Percentiles rank a stretch among this genome's conserved stretches.
These are phyloP conservation scores for Antitype chi DNA, from an alignment of 2,888 invertebrate genomes.

Conservation along the genomic window DNA sequence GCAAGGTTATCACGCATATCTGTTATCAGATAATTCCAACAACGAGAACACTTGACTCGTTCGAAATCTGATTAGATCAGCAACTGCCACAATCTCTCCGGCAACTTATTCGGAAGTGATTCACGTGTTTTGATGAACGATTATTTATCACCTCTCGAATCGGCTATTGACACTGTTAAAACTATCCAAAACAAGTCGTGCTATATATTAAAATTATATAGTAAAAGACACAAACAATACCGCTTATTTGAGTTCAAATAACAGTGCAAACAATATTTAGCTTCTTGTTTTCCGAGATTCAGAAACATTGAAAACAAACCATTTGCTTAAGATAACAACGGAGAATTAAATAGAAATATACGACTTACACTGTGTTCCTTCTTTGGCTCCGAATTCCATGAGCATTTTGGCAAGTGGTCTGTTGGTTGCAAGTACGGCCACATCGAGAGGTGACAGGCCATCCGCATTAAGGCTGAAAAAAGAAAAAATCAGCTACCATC, in stretches of 20 bases:
- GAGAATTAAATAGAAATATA: slow-evolving; percentile 13
- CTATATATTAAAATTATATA: neutral
- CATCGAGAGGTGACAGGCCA: slow-evolving; percentile 97
- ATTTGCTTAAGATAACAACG: slow-evolving; percentile 40
- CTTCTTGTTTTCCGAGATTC: slow-evolving; percentile 40
- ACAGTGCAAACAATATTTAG: slow-evolving; percentile 24
- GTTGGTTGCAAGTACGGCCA: slow-evolving; percentile 97
- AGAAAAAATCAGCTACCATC: slow-evolving; percentile 35
- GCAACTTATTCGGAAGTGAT: slow-evolving; percentile 18
- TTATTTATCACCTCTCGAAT: slow-evolving; percentile 13
- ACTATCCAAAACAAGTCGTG: neutral
- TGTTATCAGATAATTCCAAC: slow-evolving; percentile 49
- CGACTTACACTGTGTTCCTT: slow-evolving; percentile 95
- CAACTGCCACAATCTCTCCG: neutral
- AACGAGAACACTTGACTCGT: slow-evolving; percentile 5
- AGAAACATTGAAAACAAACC: slow-evolving; percentile 38
- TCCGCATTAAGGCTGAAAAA: slow-evolving; percentile 95
- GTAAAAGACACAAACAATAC: slow-evolving; percentile 11
- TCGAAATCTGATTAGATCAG: slow-evolving; percentile 32
- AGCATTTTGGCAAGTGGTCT: slow-evolving; percentile 97
- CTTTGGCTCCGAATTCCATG: slow-evolving; percentile 96
- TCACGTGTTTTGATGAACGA: slow-evolving; percentile 33
- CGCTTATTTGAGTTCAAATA: slow-evolving; percentile 14
- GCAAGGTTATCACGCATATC: slow-evolving; percentile 41
- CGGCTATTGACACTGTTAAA: slow-evolving; percentile 45